Percentiles rank a stretch among this genome's conserved stretches.
Conservation (phyloP, 1,140 invertebrate species). For the Archivesica marissinica region DNA sequence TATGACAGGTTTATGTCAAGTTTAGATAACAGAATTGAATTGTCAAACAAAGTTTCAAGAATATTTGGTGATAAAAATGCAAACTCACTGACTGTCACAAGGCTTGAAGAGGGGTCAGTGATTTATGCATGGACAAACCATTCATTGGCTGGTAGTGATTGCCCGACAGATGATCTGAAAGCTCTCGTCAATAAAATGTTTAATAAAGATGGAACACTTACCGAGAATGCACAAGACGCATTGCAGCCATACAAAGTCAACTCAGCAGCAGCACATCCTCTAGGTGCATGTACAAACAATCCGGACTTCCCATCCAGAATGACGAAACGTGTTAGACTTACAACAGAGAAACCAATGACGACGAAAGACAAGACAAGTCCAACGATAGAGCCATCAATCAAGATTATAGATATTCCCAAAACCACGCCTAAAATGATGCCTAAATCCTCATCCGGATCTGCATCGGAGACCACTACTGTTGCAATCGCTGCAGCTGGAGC, state of each 20-base stretch:
- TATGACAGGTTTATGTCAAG: conserved; percentile 90
- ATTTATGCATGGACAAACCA: conserved; percentile 92
- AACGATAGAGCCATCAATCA: conserved; percentile 22
- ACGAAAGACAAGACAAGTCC: conserved; percentile 40
- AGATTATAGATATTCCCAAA: conserved; percentile 10
- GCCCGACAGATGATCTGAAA: conserved; percentile 91
- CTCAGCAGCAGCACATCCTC: conserved; percentile 89
- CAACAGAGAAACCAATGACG: conserved; percentile 36
- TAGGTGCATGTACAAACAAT: conserved; percentile 88
- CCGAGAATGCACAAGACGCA: conserved; percentile 87
- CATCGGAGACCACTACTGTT: conserved; percentile 72
- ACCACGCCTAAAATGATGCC: background rate
- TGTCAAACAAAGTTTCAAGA: conserved; percentile 90
- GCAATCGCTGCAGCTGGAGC: conserved; percentile 61
- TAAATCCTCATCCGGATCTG: conserved; percentile 73
- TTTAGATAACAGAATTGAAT: conserved; percentile 87
- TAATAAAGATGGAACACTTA: conserved; percentile 84
- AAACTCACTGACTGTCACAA: conserved; percentile 89
- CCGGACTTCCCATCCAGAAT: conserved; percentile 64
- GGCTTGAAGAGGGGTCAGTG: conserved; percentile 85
- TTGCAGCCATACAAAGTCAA: conserved; percentile 89
- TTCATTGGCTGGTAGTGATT: conserved; percentile 89
- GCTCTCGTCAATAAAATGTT: conserved; percentile 88
- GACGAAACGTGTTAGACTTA: background rate
- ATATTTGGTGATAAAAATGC: conserved; percentile 91